Base-by-base conservation (phyloP, 2,888 invertebrate genomes). In the Digitonthophagus gazella region DNA sequence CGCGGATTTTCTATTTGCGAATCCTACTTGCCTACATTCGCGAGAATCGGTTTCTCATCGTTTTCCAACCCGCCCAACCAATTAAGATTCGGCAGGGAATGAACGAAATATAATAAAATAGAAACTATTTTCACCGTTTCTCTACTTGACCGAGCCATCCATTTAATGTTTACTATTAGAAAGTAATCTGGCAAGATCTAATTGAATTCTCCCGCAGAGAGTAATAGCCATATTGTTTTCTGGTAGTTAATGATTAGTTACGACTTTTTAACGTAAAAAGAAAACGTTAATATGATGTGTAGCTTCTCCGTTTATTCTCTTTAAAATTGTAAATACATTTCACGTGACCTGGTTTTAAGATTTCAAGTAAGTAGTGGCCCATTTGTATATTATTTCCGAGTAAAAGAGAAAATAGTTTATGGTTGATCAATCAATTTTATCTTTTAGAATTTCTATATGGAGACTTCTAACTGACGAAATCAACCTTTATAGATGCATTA, bases 1-100 rank as follows among this genome's bases (percentile, higher is more conserved):
- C 4, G 57, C 15, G 15, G 14, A 57, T 16, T 58, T 58, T 58
- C 58, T 58, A 58, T 58, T 58, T 58, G 58, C 58, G 2, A 58
- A 58, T 58, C 58, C 58, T 58, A 58, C 58, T 58, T 58, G 15
- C 58, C 58, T 58, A 58, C 16, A 58, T 58, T 18, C 18, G 16
- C 15, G 11, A 15, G 14, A 58, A 15, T 3, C 18, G 58, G 22
- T 22, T 22, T 22, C 22, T 22, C 22, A 11, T 11, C 8, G 22
- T 44, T 44, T 44, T 44, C 6, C 11, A 8, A 3, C 2, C 28
- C 28, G 28, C 28, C 28, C 28, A 44, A 44, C 6, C 11, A 44
- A 44, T 44, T 5, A 44, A 8, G 28, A 44, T 44, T 44, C 28
- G 11, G 6, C 11, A 11, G 11, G 11, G 6, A 44, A 44, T 44